Conservation (phyloP, 2,113 vertebrate genomes). For the Lamprotornis superbus region DNA sequence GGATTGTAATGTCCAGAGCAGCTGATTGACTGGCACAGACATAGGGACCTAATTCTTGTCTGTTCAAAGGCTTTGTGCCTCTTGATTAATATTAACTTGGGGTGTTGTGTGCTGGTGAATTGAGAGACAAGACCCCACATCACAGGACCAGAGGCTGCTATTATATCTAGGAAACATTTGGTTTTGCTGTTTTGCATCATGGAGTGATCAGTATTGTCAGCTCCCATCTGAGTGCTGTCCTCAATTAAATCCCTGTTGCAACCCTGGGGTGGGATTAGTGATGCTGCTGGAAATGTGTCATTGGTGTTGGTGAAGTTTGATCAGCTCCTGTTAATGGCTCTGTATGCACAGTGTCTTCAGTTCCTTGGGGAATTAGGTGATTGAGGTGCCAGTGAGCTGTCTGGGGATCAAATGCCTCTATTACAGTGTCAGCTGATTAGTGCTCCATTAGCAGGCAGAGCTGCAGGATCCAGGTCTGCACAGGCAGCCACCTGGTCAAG, state of each 20-base stretch:
- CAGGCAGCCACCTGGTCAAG: background rate
- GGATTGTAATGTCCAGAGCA: background rate
- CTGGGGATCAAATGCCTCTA: background rate
- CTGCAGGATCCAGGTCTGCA: background rate
- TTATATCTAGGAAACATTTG: background rate
- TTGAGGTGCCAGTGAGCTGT: background rate
- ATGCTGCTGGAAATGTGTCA: background rate
- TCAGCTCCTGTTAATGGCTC: background rate
- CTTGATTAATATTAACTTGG: background rate
- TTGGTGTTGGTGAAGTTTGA: background rate
- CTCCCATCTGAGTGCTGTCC: background rate
- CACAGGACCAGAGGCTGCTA: background rate
- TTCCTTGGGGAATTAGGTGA: background rate
- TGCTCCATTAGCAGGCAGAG: background rate
- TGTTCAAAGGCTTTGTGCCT: slow-evolving; percentile 3
- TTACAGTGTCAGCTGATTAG: background rate
- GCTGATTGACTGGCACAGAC: background rate
- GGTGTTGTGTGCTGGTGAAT: background rate
- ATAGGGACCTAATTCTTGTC: background rate
- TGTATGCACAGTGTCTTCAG: background rate
- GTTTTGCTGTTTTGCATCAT: background rate
- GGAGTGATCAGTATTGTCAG: background rate
- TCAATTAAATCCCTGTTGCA: background rate
- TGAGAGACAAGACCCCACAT: background rate
- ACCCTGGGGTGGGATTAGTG: background rate